Percentiles rank a stretch among this genome's conserved stretches.
These are phyloP conservation scores for Eristalis arbustorum DNA, from an alignment of 2,888 invertebrate genomes.

Conservation along the genomic window DNA sequence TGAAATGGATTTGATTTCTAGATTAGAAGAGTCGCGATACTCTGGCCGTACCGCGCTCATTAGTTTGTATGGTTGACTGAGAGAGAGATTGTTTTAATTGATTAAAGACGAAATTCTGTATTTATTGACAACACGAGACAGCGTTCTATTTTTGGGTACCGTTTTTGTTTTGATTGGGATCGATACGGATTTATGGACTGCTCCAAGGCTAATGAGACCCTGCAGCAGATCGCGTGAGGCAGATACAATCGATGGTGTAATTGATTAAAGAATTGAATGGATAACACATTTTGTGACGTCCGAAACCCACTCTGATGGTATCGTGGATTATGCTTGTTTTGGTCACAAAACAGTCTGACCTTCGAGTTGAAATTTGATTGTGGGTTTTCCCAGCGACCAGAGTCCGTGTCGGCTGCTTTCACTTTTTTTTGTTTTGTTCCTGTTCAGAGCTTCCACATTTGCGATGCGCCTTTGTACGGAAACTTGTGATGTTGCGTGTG, in stretches of 20 bases:
- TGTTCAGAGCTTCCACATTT: neutral
- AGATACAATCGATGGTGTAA: neutral
- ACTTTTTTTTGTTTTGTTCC: neutral
- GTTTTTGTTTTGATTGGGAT: constrained; percentile 1
- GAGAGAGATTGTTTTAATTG: neutral
- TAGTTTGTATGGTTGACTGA: neutral
- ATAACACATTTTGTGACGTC: neutral
- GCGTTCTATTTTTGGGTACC: neutral
- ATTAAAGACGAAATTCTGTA: constrained; percentile 1
- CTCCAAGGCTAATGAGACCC: neutral
- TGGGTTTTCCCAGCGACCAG: neutral
- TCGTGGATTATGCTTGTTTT: neutral
- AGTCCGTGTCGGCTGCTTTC: neutral
- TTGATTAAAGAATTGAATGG: neutral
- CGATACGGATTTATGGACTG: neutral
- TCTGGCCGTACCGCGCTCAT: neutral
- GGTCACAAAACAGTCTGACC: neutral
- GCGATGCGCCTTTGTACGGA: neutral
- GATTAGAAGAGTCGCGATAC: neutral
- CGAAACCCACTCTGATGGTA: neutral
- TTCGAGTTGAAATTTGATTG: neutral
- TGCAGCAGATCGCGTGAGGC: neutral
- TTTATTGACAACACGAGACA: neutral
- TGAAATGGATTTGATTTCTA: neutral
- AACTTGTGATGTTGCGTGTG: neutral